A percentile compares a stretch with the other conserved stretches of the same genome.
phyloP scores from a whole-genome alignment of 2,113 vertebrate species.

The Dryoscopus gambensis region DNA sequence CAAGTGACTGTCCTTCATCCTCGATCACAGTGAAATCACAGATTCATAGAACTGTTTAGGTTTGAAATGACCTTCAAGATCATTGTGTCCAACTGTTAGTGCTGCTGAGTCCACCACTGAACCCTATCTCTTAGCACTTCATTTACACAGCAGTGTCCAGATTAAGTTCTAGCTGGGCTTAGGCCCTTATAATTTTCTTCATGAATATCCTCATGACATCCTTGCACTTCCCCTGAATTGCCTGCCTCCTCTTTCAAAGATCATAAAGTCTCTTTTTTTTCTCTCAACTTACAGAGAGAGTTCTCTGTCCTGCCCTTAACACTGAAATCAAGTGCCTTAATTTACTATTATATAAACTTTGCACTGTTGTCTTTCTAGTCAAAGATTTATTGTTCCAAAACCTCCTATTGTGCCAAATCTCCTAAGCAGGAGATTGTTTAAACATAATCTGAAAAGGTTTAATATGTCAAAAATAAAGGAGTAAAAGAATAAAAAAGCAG shows the following conservation, averaged over 20 bases:
- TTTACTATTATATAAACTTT: not conserved
- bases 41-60: not conserved
- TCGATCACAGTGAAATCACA: not conserved
- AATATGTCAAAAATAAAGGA: not conserved
- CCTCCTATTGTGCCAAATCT: not conserved
- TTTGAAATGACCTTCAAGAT: not conserved
- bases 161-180: not conserved
- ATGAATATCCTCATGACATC: not conserved
- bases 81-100: not conserved
- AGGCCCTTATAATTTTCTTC: not conserved
- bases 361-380: not conserved
- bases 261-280: not conserved
- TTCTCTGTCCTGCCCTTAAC: not conserved
- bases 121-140: not conserved
- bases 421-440: not conserved
- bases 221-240: not conserved
- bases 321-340: not conserved
- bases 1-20: not conserved
- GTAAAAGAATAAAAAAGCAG: not conserved
- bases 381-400: not conserved
- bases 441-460: not conserved
- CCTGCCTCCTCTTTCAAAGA: not conserved
- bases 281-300: not conserved
- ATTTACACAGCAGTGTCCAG: not conserved
- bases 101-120: not conserved